Base-by-base conservation (phyloP, 1,140 invertebrate species). In the Pectinophora gossypiella region DNA sequence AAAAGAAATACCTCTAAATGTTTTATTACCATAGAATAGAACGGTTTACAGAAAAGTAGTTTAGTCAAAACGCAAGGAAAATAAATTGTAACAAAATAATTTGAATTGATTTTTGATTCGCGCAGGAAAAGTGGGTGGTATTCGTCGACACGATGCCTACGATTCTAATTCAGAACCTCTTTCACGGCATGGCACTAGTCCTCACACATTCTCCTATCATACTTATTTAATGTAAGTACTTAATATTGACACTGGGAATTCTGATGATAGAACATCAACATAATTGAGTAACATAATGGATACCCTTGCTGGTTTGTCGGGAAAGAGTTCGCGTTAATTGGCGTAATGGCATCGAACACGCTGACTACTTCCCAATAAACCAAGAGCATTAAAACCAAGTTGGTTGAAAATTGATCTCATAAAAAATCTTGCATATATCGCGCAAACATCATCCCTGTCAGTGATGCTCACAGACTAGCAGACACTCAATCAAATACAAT, bases 171-270 rank as follows among this genome's bases (percentile, higher is more conserved):
- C 71, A 85, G 84, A 87, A 87, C 81, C 84, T 40, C 36, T 87
- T 87, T 87, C 84, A 87, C 63, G 81, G 84, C 84, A 87, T 87
- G 81, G 81, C 84, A 87, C 84, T 79, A 83, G 84, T 84, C 83
- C 79, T 82, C 72, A 82, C 69, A 85, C 72, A 86, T 76, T 79
- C 81, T 79, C 77, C 84, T 87, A 82, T 84, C 81, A 87, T 85
- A 70, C 79, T 73, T 73, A 68, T 15, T 40, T 40, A 73, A 70
- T 76, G 76, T 71, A 80, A 78, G 66, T 79, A 80, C 70, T 69
- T 63, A 72, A 70, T 74, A 72, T 68, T 12, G 27, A 32, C n/a
- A 32, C 27, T 32, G 27, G n/a, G 1, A 32, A 32, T n/a, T 32
- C n/a, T 2, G 27, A 7, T 32, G n/a, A 3, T 32, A n/a, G n/a